phyloP scores from a whole-genome alignment of 2,888 invertebrate species.

The Clivina fossor region DNA sequence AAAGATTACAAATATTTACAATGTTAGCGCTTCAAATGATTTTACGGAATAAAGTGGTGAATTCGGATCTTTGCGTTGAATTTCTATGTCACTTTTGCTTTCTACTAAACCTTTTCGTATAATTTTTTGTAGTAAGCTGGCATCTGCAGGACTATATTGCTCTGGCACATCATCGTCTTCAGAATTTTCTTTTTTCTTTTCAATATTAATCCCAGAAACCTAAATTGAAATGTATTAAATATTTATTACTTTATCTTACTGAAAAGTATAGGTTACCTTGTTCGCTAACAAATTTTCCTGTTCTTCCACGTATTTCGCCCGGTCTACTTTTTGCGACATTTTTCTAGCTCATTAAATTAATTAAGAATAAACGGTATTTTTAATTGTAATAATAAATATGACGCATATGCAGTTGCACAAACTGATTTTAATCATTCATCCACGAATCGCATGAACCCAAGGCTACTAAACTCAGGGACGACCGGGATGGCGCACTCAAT shows the following conservation, averaged over 20 bases:
- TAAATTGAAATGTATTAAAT: slow-evolving; percentile 1
- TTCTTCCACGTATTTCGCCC: slow-evolving; percentile 57
- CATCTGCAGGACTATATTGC: slow-evolving; percentile 70
- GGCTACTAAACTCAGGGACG: no score
- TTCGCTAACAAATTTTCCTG: slow-evolving; percentile 52
- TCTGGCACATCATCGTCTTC: slow-evolving; percentile 51
- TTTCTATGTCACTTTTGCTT: slow-evolving; percentile 82
- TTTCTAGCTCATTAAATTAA: background rate
- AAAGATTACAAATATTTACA: slow-evolving; percentile 66
- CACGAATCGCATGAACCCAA: no score
- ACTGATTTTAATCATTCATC: no score
- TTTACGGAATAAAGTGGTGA: slow-evolving; percentile 94
- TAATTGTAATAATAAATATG: background rate
- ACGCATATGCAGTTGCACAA: no score
- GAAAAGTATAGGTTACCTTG: slow-evolving; percentile 49
- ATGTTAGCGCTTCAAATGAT: slow-evolving; percentile 81
- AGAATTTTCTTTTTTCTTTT: slow-evolving; percentile 3
- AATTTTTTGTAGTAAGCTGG: slow-evolving; percentile 86
- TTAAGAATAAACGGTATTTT: no score
- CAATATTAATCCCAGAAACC: slow-evolving; percentile 21
- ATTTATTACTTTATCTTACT: background rate
- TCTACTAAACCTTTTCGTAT: slow-evolving; percentile 87
- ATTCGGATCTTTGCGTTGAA: slow-evolving; percentile 88
- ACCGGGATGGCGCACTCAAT: no score
- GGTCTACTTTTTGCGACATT: slow-evolving; percentile 51